Percentiles rank a stretch among this genome's conserved stretches.
phyloP scores from a whole-genome alignment of 2,888 invertebrate species.

The Nycteola revayana region DNA sequence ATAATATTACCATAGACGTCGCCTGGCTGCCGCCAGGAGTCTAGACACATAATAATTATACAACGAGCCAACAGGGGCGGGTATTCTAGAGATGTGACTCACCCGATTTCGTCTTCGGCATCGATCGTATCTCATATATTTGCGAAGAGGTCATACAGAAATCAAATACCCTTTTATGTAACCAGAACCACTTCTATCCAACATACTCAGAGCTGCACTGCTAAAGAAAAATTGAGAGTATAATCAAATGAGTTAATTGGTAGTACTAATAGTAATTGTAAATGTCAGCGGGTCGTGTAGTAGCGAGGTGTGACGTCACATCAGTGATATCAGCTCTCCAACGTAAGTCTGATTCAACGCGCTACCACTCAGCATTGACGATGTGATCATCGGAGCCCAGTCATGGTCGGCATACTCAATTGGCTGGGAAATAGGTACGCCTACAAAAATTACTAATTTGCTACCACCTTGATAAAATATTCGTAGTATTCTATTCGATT shows the following conservation, averaged over 20 bases:
- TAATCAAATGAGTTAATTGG: neutral
- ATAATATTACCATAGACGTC: constrained; percentile 57
- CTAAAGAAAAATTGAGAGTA: too few relatives aligned
- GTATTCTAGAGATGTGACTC: constrained; percentile 68
- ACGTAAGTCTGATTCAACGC: too few relatives aligned
- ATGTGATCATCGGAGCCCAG: too few relatives aligned
- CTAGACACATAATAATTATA: constrained; percentile 77
- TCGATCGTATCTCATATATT: constrained; percentile 69
- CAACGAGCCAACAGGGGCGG: constrained; percentile 68
- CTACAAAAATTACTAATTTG: too few relatives aligned
- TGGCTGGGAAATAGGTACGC: too few relatives aligned
- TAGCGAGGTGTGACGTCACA: constrained; percentile 39
- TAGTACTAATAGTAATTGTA: neutral
- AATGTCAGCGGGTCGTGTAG: constrained; percentile 8
- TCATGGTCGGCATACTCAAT: too few relatives aligned
- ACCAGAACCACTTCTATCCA: too few relatives aligned
- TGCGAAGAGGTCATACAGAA: constrained; percentile 52
- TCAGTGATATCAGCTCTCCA: constrained; percentile 45
- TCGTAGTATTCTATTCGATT: too few relatives aligned
- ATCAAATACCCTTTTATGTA: constrained; percentile 38
- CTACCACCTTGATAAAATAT: too few relatives aligned
- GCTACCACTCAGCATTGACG: too few relatives aligned
- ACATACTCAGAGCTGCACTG: too few relatives aligned
- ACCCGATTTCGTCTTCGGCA: constrained; percentile 62
- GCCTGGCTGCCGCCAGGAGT: constrained; percentile 70